Evolutionary conservation across 2,888 invertebrate genomes (phyloP).

Genomic region (Aplocera efformata): DNA sequence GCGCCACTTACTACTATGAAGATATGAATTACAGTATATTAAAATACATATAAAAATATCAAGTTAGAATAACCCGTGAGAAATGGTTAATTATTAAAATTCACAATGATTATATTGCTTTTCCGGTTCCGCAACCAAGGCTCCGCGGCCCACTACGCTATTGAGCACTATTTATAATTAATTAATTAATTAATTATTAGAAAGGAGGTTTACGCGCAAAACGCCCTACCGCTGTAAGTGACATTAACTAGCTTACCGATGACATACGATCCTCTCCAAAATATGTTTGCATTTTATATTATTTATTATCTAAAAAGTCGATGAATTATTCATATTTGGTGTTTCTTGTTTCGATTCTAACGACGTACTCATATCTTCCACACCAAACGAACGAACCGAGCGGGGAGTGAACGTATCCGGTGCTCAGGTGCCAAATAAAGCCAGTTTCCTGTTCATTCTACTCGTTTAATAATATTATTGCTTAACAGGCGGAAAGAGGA

Average conservation of each 20-base stretch:
- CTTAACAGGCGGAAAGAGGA: slow-evolving; percentile 23
- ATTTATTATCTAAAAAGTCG: slow-evolving; percentile 79
- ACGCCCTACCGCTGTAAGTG: slow-evolving; percentile 63
- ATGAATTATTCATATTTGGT: slow-evolving; percentile 76
- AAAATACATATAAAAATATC: slow-evolving; percentile 80
- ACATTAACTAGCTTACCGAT: slow-evolving; percentile 53
- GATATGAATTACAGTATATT: slow-evolving; percentile 77
- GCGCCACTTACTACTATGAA: slow-evolving; percentile 71
- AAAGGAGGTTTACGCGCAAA: slow-evolving; percentile 58
- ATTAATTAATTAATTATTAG: slow-evolving; percentile 65
- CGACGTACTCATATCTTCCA: slow-evolving; percentile 39
- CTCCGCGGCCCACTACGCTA: slow-evolving; percentile 54
- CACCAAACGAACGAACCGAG: slow-evolving; percentile 26
- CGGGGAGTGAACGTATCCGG: slow-evolving; percentile 11
- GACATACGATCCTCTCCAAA: slow-evolving; percentile 67
- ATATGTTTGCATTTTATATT: slow-evolving; percentile 66
- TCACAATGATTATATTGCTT: slow-evolving; percentile 74
- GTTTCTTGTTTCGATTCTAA: slow-evolving; percentile 74
- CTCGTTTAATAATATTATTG: slow-evolving; percentile 16
- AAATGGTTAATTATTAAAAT: slow-evolving; percentile 51
- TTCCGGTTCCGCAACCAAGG: slow-evolving; percentile 47
- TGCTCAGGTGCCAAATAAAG: slow-evolving; percentile 22
- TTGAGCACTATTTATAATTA: slow-evolving; percentile 72
- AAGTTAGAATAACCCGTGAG: slow-evolving; percentile 62
- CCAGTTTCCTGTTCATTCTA: slow-evolving; percentile 13